Percentiles rank a stretch among this genome's conserved stretches.
phyloP scores from a whole-genome alignment of 1,140 invertebrate genomes.

The Phenacoccus solenopsis region DNA sequence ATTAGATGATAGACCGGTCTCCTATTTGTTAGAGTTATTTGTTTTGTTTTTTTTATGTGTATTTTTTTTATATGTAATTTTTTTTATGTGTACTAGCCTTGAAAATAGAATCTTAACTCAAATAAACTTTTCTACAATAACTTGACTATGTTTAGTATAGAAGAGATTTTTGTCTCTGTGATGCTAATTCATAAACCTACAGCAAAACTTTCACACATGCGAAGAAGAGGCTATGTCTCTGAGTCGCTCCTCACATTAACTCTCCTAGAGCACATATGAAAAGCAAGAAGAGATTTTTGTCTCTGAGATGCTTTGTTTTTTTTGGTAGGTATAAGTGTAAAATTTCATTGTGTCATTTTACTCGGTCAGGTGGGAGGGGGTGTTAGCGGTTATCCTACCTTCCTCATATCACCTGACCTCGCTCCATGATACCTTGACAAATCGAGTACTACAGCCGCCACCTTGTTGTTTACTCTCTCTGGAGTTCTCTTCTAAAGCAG shows the following conservation, averaged over 20 bases:
- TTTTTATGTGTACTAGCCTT: no score
- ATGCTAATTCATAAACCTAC: neutral
- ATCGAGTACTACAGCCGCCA: no score
- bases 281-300: neutral
- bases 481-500: no score
- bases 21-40: no score
- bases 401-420: neutral
- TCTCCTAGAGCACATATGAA: neutral
- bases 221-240: neutral
- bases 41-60: no score
- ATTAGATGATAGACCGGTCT: no score
- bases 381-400: neutral
- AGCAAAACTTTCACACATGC: neutral
- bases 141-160: neutral
- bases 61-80: no score
- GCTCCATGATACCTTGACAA: neutral
- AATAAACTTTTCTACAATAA: no score
- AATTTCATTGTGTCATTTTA: neutral
- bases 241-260: neutral
- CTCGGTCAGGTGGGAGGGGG: neutral
- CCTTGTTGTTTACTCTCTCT: no score
- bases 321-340: no score
- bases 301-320: neutral
- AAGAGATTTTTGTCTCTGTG: neutral
- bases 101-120: no score